Percentiles rank a stretch among this genome's conserved stretches.
Conservation (phyloP, 2,888 invertebrate genomes). For the Diaprepes abbreviatus region DNA sequence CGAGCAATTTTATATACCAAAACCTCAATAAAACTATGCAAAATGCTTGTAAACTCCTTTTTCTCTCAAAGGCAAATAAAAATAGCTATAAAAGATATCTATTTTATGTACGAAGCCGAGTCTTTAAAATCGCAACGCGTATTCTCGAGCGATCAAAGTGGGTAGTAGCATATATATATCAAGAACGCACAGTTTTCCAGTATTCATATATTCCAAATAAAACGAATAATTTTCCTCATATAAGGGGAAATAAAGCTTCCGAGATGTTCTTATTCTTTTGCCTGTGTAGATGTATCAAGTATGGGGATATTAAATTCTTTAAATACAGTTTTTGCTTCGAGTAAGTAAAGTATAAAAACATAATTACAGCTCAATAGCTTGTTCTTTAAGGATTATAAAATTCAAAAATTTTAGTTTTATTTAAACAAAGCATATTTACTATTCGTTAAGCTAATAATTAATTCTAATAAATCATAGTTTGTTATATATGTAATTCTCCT, state of each 20-base stretch:
- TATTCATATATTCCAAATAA: conserved; percentile 23
- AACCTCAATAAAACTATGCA: conserved; percentile 16
- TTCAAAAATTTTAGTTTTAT: too few species aligned
- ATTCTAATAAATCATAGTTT: too few species aligned
- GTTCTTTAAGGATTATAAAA: too few species aligned
- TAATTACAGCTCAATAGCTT: too few species aligned
- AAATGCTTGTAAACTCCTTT: conserved; percentile 15
- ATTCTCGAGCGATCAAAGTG: conserved; percentile 9
- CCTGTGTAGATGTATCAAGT: not conserved
- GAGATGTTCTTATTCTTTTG: not conserved
- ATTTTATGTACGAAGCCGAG: conserved; percentile 12
- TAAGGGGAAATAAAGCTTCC: not conserved
- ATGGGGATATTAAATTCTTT: not conserved
- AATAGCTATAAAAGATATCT: conserved; percentile 18
- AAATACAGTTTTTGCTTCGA: too few species aligned
- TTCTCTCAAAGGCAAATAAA: conserved; percentile 9
- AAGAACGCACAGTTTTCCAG: not conserved
- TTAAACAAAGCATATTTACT: too few species aligned
- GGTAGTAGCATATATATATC: conserved; percentile 9
- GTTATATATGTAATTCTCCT: too few species aligned
- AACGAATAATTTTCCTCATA: conserved; percentile 8
- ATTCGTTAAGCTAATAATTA: too few species aligned
- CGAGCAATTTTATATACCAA: conserved; percentile 5
- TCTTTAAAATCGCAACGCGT: conserved; percentile 15
- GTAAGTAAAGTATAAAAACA: too few species aligned